Evolutionary conservation across 2,113 vertebrate species (phyloP).

Genomic region (Ondatra zibethicus): DNA sequence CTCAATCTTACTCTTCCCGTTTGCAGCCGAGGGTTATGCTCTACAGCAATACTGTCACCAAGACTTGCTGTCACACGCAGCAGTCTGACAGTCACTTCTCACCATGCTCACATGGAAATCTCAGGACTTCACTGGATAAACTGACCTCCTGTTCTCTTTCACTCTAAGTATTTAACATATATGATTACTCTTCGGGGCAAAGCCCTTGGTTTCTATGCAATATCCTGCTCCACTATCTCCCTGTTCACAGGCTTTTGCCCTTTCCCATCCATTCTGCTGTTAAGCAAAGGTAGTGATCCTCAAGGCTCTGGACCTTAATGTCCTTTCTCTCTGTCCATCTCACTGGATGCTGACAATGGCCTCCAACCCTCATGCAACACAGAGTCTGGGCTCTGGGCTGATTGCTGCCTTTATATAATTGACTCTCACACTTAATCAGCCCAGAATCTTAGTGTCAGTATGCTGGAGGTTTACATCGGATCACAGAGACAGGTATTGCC

Average conservation of each 20-base stretch:
- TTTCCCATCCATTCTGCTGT: neutral
- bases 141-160: neutral
- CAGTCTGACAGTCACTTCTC: fast-evolving
- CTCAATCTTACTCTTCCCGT: neutral
- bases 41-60: neutral
- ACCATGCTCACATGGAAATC: neutral
- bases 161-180: neutral
- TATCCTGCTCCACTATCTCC: neutral
- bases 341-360: neutral
- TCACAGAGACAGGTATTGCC: neutral
- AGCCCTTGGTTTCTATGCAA: neutral
- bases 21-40: neutral
- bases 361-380: neutral
- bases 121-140: neutral
- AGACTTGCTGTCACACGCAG: neutral
- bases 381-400: neutral
- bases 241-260: neutral
- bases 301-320: neutral
- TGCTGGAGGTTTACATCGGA: neutral
- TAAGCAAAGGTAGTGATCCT: neutral
- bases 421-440: neutral
- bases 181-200: neutral
- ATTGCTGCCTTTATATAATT: neutral
- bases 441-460: neutral
- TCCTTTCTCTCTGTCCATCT: neutral